phyloP scores from a whole-genome alignment of 2,113 vertebrate species.

The Ibidorhyncha struthersii region DNA sequence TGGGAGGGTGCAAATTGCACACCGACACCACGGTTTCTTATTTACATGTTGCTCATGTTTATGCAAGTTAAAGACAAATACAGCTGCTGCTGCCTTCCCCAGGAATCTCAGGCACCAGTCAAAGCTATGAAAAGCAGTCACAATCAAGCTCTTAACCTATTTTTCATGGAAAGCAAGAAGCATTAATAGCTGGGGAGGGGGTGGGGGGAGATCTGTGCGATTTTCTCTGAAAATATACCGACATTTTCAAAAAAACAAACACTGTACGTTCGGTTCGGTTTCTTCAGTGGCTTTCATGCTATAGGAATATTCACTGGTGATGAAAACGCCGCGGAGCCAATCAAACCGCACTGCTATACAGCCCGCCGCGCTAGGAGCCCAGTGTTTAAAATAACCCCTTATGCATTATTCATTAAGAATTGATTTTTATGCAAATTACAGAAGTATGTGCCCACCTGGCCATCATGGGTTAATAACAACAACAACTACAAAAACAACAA shows the following conservation, averaged over 20 bases:
- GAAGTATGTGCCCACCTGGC: constrained; percentile 73
- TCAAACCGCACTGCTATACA: constrained; percentile 63
- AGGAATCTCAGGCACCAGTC: constrained; percentile 28
- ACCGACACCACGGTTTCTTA: constrained; percentile 40
- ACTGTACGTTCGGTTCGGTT: constrained; percentile 34
- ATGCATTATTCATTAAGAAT: constrained; percentile 90
- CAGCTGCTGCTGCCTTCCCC: constrained; percentile 55
- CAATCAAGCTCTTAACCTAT: constrained; percentile 1
- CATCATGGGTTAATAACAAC: constrained; percentile 62
- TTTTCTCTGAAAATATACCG: constrained; percentile 53
- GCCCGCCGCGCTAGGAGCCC: constrained; percentile 39
- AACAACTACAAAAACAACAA: not conserved
- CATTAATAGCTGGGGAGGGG: not conserved
- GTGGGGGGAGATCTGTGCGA: not conserved
- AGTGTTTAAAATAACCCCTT: constrained; percentile 80
- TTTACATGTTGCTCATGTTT: constrained; percentile 71
- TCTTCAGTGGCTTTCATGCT: constrained; percentile 66
- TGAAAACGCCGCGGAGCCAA: constrained; percentile 74
- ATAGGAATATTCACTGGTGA: constrained; percentile 74
- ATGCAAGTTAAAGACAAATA: constrained; percentile 62
- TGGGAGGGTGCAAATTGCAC: not conserved
- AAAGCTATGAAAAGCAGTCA: constrained; percentile 10
- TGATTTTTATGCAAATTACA: constrained; percentile 88
- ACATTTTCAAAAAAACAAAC: constrained; percentile 56
- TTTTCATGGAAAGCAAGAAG: constrained; percentile 38